Evolutionary conservation across 2,113 vertebrate species (phyloP).

Genomic region (Anthoscopus minutus): DNA sequence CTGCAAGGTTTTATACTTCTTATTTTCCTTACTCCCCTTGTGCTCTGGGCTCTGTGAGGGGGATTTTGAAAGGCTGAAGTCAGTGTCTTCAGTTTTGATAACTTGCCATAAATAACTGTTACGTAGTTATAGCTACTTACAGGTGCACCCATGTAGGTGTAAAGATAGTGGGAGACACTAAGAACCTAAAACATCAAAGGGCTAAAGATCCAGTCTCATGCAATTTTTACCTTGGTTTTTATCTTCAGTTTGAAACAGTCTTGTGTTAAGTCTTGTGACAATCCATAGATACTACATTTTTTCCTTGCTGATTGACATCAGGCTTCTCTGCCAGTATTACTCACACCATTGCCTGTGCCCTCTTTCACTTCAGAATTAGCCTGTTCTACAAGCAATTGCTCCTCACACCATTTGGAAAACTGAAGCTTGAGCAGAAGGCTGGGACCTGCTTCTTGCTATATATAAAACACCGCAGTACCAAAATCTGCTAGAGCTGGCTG

Average conservation of each 20-base stretch:
- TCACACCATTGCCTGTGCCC: conserved; percentile 20
- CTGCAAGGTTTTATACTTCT: not conserved
- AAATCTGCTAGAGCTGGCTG: not conserved
- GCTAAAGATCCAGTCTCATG: not conserved
- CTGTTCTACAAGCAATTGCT: conserved; percentile 1
- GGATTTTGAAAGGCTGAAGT: not conserved
- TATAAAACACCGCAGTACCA: conserved; percentile 5
- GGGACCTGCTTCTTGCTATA: conserved; percentile 48
- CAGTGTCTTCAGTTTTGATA: not conserved
- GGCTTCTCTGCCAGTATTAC: not conserved
- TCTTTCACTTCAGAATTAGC: conserved; percentile 43
- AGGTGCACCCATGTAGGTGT: not conserved
- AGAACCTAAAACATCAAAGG: not conserved
- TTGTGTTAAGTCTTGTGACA: not conserved
- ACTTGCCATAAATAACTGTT: not conserved
- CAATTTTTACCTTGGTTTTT: not conserved
- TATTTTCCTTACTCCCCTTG: not conserved
- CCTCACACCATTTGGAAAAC: conserved; percentile 44
- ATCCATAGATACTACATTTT: not conserved
- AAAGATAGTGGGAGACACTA: not conserved
- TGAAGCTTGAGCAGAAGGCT: conserved; percentile 52
- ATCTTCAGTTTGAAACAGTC: not conserved
- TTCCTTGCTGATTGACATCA: not conserved
- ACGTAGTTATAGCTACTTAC: rapidly evolving
- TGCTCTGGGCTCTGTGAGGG: not conserved